Evolutionary conservation across 2,113 vertebrate genomes (phyloP).

Genomic region (Tragelaphus scriptus): DNA sequence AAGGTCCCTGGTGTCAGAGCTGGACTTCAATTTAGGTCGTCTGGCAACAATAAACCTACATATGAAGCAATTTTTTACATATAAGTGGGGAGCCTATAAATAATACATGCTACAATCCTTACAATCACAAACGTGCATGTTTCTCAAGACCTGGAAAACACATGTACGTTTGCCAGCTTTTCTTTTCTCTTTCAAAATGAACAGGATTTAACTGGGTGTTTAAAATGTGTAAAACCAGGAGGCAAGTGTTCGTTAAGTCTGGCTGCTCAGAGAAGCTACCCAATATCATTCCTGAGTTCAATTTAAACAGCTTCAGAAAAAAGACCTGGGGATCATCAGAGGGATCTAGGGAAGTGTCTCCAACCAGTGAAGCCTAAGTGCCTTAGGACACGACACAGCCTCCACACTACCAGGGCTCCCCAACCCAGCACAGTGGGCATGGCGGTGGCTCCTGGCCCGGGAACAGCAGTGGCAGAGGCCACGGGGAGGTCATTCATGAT

Average conservation of each 20-base stretch:
- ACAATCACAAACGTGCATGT: accelerated
- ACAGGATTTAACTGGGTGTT: accelerated
- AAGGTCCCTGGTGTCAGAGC: background rate
- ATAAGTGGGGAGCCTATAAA: accelerated
- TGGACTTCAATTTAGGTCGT: too few relatives aligned
- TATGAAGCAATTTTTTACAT: background rate
- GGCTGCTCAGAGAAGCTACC: background rate
- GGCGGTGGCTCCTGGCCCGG: too few relatives aligned
- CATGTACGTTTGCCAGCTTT: accelerated
- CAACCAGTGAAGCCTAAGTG: background rate
- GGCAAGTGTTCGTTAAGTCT: background rate
- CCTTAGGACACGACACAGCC: accelerated
- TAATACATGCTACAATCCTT: too few relatives aligned
- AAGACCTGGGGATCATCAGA: background rate
- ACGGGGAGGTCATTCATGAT: accelerated
- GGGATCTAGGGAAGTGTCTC: background rate
- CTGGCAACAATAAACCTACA: background rate
- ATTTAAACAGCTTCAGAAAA: too few relatives aligned
- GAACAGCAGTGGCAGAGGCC: too few relatives aligned
- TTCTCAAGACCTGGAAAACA: background rate
- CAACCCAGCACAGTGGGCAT: background rate
- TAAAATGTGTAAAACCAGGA: background rate
- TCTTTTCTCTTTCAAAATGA: background rate
- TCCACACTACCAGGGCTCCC: background rate
- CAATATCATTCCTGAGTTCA: background rate